A percentile compares a stretch with the other conserved stretches of the same genome.
Evolutionary conservation across 2,113 vertebrate species (phyloP).

Genomic region (Chloropsis cyanopogon): DNA sequence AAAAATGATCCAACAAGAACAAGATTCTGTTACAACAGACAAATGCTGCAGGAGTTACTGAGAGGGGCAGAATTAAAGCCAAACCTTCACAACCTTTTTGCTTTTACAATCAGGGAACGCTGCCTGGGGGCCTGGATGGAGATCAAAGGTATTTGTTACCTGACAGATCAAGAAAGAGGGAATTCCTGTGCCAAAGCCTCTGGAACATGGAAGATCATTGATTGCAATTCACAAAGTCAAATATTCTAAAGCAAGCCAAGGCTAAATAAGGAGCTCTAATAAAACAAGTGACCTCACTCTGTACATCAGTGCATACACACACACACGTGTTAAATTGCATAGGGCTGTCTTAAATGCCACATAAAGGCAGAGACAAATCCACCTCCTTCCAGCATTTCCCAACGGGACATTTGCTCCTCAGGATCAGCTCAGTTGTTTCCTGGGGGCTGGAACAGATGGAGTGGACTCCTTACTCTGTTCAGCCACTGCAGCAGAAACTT

Average conservation of each 20-base stretch:
- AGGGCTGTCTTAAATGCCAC: neutral
- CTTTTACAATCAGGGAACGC: neutral
- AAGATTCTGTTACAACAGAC: neutral
- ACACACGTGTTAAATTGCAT: neutral
- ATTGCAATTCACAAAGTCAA: neutral
- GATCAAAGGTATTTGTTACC: neutral
- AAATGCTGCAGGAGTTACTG: neutral
- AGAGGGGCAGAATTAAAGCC: neutral
- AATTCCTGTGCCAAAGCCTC: neutral
- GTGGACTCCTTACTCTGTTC: accelerated
- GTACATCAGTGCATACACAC: neutral
- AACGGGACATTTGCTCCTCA: neutral
- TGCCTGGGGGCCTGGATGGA: neutral
- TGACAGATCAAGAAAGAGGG: neutral
- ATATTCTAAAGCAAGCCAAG: neutral
- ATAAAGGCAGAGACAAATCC: neutral
- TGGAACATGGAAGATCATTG: neutral
- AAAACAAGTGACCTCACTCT: neutral
- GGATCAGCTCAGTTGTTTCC: neutral
- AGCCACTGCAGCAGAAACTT: neutral
- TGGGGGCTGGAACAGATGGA: neutral
- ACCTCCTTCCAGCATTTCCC: neutral
- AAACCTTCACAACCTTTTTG: neutral
- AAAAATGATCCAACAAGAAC: neutral
- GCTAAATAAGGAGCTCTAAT: neutral